Evolutionary conservation across 2,797 vertebrate species (phyloP), one percentile per base, ranked within the genome.

Genomic region (Chrysocyon brachyurus): DNA sequence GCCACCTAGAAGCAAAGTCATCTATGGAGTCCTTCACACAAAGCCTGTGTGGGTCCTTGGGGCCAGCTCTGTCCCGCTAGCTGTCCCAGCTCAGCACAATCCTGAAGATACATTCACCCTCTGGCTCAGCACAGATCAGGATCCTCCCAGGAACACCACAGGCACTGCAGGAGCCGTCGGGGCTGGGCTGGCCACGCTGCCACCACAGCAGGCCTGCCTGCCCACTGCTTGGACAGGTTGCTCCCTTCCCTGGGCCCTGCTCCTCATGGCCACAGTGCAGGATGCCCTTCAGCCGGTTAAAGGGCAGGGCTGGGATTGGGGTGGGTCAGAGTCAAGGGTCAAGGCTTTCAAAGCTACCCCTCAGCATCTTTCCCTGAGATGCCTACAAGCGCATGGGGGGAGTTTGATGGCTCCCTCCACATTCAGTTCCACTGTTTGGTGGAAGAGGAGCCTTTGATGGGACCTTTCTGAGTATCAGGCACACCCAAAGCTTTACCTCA

Each of bases 381-480:
- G 36, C 52, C 19, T 21, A 26, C 49, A 7, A 21, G 79, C 5
- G 0, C 0, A 46, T 46, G 40, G 56, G 72, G 6, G 0, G 26
- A 28, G 1, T 2, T 12, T 1, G 49, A n/a, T 40, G 14, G 21
- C 46, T 33, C n/a, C 49, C 40, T 33, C 49, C 5, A 2, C 1
- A 22, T 8, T 0, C 0, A 15, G 57, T 12, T 0, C 77, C 56
- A 3, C 46, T 4, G 54, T 33, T 36, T 28, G 7, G n/a, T 2
- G 1, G 46, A 59, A 26, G 15, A 24, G 0, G 1, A 31, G 21
- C 12, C 0, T 12, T 19, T 17, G 56, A 1, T 1, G 12, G 24
- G 33, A 14, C 15, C 46, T 52, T 36, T 52, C 90, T 2, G n/a
- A 72, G 24, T 3, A 59, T 1, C 46, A 3, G 73, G 21, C 0